Percentiles rank a stretch among this genome's conserved stretches.
Conservation (phyloP, 2,888 invertebrate species). For the Antitype chi region DNA sequence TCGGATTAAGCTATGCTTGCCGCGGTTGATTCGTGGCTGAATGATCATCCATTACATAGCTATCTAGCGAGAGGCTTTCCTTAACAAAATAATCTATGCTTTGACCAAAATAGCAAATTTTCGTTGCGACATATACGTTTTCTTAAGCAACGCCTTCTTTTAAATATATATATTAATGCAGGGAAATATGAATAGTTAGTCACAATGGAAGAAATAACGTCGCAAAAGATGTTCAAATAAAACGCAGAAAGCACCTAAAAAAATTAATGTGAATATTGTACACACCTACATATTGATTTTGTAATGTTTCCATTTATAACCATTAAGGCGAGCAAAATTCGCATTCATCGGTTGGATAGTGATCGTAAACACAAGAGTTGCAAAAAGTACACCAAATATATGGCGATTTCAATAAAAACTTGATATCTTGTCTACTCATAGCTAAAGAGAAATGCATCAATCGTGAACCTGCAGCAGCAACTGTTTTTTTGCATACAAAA, state of each 20-base stretch:
- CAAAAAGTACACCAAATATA: slow-evolving; percentile 9
- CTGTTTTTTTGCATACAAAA: slow-evolving; percentile 27
- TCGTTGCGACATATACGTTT: not conserved
- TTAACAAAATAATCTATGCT: slow-evolving; percentile 11
- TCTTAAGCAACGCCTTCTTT: too few relatives aligned
- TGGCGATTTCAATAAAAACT: slow-evolving; percentile 20
- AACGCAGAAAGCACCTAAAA: not conserved
- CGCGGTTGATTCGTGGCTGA: too few relatives aligned
- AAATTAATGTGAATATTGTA: not conserved
- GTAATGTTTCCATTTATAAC: slow-evolving; percentile 1
- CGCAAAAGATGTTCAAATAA: not conserved
- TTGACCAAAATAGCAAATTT: slow-evolving; percentile 6
- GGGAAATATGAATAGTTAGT: too few relatives aligned
- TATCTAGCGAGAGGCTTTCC: slow-evolving; percentile 1
- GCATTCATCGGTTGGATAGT: slow-evolving; percentile 19
- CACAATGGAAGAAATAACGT: not conserved
- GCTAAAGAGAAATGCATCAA: slow-evolving; percentile 18
- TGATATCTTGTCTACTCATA: not conserved
- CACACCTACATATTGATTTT: slow-evolving; percentile 1
- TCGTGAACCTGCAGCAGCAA: slow-evolving; percentile 11
- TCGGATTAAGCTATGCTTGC: too few relatives aligned
- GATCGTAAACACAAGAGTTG: slow-evolving; percentile 8
- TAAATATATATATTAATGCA: too few relatives aligned
- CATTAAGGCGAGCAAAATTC: not conserved
- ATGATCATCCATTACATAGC: too few relatives aligned